These are phyloP conservation scores for Lateolabrax maculatus DNA, from an alignment of 2,797 vertebrate genomes.

Conservation along the genomic window DNA sequence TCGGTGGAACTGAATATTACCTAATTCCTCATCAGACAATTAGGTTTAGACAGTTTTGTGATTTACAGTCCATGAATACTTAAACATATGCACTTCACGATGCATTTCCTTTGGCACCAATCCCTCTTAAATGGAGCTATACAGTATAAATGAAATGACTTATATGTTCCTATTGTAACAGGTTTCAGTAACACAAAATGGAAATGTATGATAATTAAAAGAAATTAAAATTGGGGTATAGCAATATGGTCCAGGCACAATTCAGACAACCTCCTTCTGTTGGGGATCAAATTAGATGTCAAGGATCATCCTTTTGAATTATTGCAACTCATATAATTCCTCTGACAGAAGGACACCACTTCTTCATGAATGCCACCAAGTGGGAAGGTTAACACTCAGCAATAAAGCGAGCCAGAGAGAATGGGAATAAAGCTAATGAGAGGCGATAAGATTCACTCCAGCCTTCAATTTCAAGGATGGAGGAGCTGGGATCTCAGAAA, in stretches of 20 bases:
- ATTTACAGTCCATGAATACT: conserved; percentile 46
- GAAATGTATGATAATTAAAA: conserved; percentile 46
- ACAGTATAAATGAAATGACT: conserved; percentile 39
- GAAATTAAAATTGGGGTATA: conserved; percentile 50
- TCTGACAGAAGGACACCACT: conserved; percentile 69
- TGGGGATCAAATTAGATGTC: conserved; percentile 76
- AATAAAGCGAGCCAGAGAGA: conserved; percentile 79
- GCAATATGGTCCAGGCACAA: conserved; percentile 45
- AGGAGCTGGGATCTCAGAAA: conserved; percentile 74
- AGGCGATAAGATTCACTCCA: conserved; percentile 84
- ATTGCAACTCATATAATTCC: conserved; percentile 71
- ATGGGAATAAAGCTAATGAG: conserved; percentile 85
- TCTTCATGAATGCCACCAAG: conserved; percentile 67
- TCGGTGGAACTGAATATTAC: conserved; percentile 41
- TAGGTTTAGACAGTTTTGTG: conserved; percentile 45
- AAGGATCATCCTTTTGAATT: conserved; percentile 73
- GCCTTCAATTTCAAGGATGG: conserved; percentile 86
- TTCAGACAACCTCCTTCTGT: conserved; percentile 63
- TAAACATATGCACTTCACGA: conserved; percentile 36
- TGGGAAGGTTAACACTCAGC: conserved; percentile 83
- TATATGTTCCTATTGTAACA: conserved; percentile 4
- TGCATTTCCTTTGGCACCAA: conserved; percentile 13
- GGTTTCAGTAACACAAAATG: conserved; percentile 35
- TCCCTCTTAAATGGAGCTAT: conserved; percentile 17
- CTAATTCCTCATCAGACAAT: conserved; percentile 57